Conservation (phyloP, 2,113 vertebrate genomes). For the Peucedramus taeniatus region DNA sequence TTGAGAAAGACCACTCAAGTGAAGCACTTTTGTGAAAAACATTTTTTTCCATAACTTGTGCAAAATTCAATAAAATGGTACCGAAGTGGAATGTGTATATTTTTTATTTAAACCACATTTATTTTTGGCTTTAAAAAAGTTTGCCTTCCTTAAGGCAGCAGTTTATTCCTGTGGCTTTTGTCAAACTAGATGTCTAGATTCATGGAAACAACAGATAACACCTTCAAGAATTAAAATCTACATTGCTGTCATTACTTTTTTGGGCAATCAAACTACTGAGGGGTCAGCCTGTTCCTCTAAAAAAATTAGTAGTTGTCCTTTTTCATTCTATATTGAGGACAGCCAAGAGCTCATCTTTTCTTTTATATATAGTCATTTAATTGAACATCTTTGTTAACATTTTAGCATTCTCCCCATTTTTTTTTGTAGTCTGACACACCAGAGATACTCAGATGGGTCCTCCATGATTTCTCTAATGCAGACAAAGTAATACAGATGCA, state of each 20-base stretch:
- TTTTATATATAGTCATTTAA: background rate
- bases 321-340: background rate
- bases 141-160: background rate
- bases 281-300: background rate
- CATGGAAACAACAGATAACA: background rate
- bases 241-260: background rate
- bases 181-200: background rate
- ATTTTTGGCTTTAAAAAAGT: background rate
- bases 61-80: background rate
- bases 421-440: background rate
- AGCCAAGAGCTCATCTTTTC: background rate
- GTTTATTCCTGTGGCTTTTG: background rate
- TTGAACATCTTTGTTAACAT: background rate
- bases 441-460: background rate
- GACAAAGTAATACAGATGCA: background rate
- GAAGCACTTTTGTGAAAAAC: background rate
- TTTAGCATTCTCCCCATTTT: background rate
- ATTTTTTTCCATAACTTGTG: background rate
- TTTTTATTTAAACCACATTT: background rate
- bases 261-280: background rate
- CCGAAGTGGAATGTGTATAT: background rate
- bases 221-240: background rate
- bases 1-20: background rate
- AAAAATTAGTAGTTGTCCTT: background rate
- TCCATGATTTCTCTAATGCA: background rate